Base-by-base conservation (phyloP, 2,888 invertebrate genomes). In the Synergus laeviventris region DNA sequence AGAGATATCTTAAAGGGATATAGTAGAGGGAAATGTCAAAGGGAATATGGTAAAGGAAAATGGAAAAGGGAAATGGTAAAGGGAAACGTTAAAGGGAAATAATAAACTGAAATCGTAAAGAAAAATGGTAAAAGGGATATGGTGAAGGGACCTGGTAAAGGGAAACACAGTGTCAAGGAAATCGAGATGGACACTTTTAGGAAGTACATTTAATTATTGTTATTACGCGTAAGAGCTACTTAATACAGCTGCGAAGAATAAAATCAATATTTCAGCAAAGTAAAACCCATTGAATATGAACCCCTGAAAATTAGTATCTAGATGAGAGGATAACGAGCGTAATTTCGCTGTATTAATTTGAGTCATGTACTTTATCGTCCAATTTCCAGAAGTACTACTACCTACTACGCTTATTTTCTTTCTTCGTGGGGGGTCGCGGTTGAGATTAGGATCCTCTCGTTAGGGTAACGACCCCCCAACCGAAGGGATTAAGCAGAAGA, bases 401-500 rank as follows among this genome's bases (percentile, higher is more conserved):
- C n/a, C n/a, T n/a, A n/a, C 16, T 31, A n/a, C n/a, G 36, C 61
- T 74, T 74, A 18, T 45, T 38, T 74, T 74, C 61, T 74, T 61
- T 74, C 61, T 61, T 45, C 61, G 56, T 64, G 62, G 38, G 62
- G 36, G 64, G 16, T 14, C 24, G 62, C 24, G 64, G 56, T 64
- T 14, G 74, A 79, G 79, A 79, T 79, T 77, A 79, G 77, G 74
- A 62, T 74, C 62, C 79, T 62, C 38, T 77, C 79, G 79, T 76
- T 77, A 77, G 60, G 74, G 61, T 76, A 77, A 77, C 75, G 77
- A 76, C 64, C 76, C 74, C 75, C 73, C 49, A 60, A 39, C 73
- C 38, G 49, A 54, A 77, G 73, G 76, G 76, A 79, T 77, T 76
- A 75, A 76, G 18, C 70, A 24, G 31, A 54, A 76, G 79, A 79